Evolutionary conservation across 2,113 vertebrate genomes (phyloP), one percentile per base, ranked within the genome.

Genomic region (Osmerus eperlanus): DNA sequence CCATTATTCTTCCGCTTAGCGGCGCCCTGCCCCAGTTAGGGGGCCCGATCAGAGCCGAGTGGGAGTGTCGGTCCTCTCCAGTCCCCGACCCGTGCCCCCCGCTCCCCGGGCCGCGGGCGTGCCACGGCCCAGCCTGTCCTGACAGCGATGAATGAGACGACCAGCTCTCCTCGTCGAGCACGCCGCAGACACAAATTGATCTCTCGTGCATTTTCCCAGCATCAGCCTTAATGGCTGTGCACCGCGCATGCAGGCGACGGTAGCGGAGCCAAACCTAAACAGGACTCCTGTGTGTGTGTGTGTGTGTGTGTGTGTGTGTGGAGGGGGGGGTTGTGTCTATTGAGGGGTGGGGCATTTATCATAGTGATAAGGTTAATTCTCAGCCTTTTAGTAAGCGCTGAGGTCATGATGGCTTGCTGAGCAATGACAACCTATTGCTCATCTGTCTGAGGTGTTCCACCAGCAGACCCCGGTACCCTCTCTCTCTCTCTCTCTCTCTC

Each of bases 1-100:
- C 84, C 85, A 90, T 92, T 91, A 91, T 89, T 93, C 91, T 90
- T 89, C 77, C 84, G 84, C 86, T 91, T 91, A 90, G 85, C 81
- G 78, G 85, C 84, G 70, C 86, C 87, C 86, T 89, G 78, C 84
- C 83, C 88, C 80, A 85, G 89, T 89, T 89, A 90, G 89, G 82
- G 88, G 28, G 85, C 84, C 84, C 83, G 85, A 86, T 89, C 88
- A 74, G 72, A 78, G 80, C 61, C 78, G 67, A 79, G 80, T 78
- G 84, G 87, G 86, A 84, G 83, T 77, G 81, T 82, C 82, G 69
- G 80, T 28, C 64, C 72, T 79, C 79, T 80, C 71, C 54, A 41
- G 52, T 81, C 79, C 78, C 51, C 54, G 79, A 74, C 80, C 78
- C 76, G 75, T 69, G 41, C 80, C 79, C 78, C 41, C 41, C 2